Base-by-base conservation (phyloP, 2,113 vertebrate species). In the Dunckerocampus dactyliophorus region DNA sequence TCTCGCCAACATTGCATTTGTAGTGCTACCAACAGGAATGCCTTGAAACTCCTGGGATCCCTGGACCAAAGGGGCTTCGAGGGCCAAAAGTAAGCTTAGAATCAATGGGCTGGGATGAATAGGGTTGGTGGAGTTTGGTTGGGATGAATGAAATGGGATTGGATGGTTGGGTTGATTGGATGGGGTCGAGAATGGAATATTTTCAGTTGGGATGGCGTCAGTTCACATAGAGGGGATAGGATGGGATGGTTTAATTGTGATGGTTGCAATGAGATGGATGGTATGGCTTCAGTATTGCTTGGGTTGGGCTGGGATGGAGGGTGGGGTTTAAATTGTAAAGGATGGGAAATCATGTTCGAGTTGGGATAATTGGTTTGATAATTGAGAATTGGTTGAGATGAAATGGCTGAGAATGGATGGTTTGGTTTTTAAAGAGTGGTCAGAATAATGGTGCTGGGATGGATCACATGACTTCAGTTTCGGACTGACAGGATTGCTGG, bases 1-100 rank as follows among this genome's bases (percentile, higher is more conserved):
- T 62, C 50, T 65, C 46, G 51, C 59, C 0, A 16, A 66, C 15
- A 66, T n/a, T 17, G 67, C 4, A 22, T 8, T 48, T 22, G 20
- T 68, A 91, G 90, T 91, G 90, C 72, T 82, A 89, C 74, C 87
- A 76, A 8, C 68, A 85, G 3, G 59, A 68, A 60, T 91, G 89
- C 63, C 55, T 88, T 65, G 79, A 90, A 63, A 89, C 84, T 19
- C 0, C 8, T 6, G 90, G 90, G 16, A 81, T 69, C 11, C 28
- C 10, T 2, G 90, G 90, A 80, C 88, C 87, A 50, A 42, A 34
- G 24, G 90, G 90, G 22, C 69, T 66, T 62, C 84, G 83, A 67
- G 90, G 90, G 67, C 89, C 89, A 59, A 91, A 91, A 68, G 90
- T 89, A 53, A 84, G 85, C 45, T 37, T 63, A 11, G 16, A 53